These are phyloP conservation scores for Tragopan temminckii DNA, from an alignment of 2,797 vertebrate species.

Conservation along the genomic window DNA sequence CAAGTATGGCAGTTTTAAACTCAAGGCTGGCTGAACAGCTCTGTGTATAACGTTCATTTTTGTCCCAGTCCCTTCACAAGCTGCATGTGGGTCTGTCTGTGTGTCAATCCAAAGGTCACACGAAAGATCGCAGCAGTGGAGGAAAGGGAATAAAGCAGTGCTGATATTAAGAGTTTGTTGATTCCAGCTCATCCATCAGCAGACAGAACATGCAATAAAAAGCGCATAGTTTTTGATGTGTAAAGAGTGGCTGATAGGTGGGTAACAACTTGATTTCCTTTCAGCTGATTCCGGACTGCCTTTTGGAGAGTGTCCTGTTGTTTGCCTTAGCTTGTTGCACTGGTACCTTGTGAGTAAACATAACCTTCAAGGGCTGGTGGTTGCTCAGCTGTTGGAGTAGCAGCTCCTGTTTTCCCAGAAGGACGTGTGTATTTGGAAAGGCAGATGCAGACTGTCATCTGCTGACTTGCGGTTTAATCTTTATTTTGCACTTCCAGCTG, in stretches of 20 bases:
- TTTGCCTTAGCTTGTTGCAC: neutral
- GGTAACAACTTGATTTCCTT: conserved; percentile 1
- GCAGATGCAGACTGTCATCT: conserved; percentile 50
- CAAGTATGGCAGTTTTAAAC: conserved; percentile 27
- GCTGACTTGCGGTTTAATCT: conserved; percentile 76
- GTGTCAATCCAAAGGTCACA: neutral
- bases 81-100: neutral
- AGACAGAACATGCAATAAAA: neutral
- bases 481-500: conserved; percentile 80
- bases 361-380: neutral
- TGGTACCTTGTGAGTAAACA: neutral
- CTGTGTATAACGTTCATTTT: neutral
- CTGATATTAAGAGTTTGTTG: neutral
- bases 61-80: neutral
- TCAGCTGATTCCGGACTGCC: neutral
- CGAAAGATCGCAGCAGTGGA: neutral
- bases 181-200: neutral
- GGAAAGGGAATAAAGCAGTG: neutral
- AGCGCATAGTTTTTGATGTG: neutral
- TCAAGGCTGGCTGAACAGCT: neutral
- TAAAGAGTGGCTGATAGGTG: neutral
- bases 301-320: neutral
- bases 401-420: conserved; percentile 2
- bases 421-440: neutral
- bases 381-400: neutral